Base-by-base conservation (phyloP, 2,113 vertebrate genomes). In the Potamarius usumacintae region DNA sequence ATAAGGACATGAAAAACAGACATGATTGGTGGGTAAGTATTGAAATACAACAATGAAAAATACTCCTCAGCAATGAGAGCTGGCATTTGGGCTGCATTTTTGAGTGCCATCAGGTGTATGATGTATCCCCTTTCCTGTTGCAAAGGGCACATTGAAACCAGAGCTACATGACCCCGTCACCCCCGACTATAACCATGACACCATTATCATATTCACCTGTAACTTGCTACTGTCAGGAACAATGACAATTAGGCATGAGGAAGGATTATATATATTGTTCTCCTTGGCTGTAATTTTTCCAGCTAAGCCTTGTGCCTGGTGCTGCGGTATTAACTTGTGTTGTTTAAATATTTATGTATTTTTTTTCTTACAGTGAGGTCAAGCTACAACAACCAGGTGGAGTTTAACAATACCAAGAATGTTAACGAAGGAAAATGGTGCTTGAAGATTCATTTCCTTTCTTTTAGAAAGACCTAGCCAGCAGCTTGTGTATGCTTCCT, bases 51-150 rank as follows among this genome's bases (percentile, higher is more conserved):
- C 34, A 30, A 52, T 81, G 80, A 65, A 82, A 89, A 82, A 78
- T 57, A 53, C 60, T 82, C 71, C 60, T 34, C 69, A 27, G 60
- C 57, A 71, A 74, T 82, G 86, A 79, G 63, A 30, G 48, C 81
- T 86, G 85, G 81, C 81, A 81, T 88, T 78, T 65, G 50, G 50
- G 53, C 65, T 83, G 79, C 12, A 85, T 83, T 80, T 87, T 72
- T 87, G 72, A 83, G 69, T 88, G 74, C 84, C 86, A 89, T 91
- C 89, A 65, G 89, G 65, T 90, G 83, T 89, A 84, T 86, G 86
- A 90, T 72, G 69, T 90, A 91, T 91, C 90, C 83, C 84, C 71
- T 91, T 90, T 89, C 90, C 86, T 87, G 86, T 87, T 77, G 83
- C 62, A 88, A 89, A 90, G 86, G 88, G 82, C 86, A 88, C 53